Evolutionary conservation across 2,797 vertebrate genomes (phyloP), one percentile per base, ranked within the genome.

Genomic region (Tenualosa thibaudeaui): DNA sequence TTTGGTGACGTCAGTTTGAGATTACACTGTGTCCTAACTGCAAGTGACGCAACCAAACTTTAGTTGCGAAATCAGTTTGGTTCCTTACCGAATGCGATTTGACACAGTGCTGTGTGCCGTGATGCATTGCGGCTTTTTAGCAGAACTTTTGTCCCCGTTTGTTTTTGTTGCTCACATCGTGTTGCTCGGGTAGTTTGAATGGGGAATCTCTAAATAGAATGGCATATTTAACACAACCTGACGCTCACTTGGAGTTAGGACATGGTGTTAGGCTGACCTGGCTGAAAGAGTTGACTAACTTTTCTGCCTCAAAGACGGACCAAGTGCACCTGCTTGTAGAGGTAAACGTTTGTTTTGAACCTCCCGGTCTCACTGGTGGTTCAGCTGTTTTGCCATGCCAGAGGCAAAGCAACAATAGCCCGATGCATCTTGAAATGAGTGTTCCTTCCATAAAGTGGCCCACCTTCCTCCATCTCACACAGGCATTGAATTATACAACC

Each of bases 381-480:
- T 49, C 4, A 1, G 46, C 46, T 31, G 31, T 83, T 86, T 84
- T 82, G 81, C 19, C 5, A 22, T 81, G 60, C 84, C 81, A 1
- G 0, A 81, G 84, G 84, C 58, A 65, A 83, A 82, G 82, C 83
- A 24, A 81, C 81, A 49, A 7, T 22, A 82, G 19, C n/a, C 43
- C 82, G 26, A 46, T 85, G 88, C 85, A 86, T 89, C 88, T 81
- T 81, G 81, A 86, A 85, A 87, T 86, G 50, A 88, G 85, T 84
- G 84, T 56, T 83, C 15, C 85, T 87, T 86, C 84, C 81, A 24
- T 60, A 60, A 81, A 24, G 43, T 12, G 13, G 60, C 82, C 43
- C 78, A 9, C 46, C 60, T 31, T 31, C 56, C 24, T 31, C 37
- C 82, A 53, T 81, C 43, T 37, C 68, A 75, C 85, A 60, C 87